phyloP scores from a whole-genome alignment of 1,140 invertebrate species.

The Nasonia giraulti region DNA sequence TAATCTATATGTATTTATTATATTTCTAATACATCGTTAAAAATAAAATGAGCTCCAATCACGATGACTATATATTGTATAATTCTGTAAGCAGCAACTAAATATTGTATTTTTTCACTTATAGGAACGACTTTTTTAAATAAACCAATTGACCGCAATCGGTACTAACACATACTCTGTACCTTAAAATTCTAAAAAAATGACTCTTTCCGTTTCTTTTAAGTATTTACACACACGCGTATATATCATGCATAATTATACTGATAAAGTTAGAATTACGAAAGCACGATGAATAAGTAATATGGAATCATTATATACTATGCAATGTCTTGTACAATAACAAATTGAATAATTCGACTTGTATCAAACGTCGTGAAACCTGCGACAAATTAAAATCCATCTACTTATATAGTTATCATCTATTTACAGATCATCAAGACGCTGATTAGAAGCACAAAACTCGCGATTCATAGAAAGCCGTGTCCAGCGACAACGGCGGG shows the following conservation, averaged over 20 bases:
- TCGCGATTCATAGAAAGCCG: conserved; percentile 78
- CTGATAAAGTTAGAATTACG: not conserved
- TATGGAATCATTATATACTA: not conserved
- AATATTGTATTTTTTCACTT: too few relatives aligned
- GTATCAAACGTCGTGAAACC: not conserved
- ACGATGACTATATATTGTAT: too few relatives aligned
- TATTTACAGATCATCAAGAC: not conserved
- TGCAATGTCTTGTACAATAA: not conserved
- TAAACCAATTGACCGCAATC: too few relatives aligned
- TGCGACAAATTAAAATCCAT: not conserved
- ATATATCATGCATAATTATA: not conserved
- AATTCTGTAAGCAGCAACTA: too few relatives aligned
- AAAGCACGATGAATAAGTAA: not conserved
- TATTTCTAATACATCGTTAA: too few relatives aligned
- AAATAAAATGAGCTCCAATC: too few relatives aligned
- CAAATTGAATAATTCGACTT: not conserved
- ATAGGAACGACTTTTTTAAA: too few relatives aligned
- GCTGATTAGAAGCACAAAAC: too few relatives aligned
- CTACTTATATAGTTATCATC: not conserved
- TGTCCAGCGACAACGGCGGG: conserved; percentile 84
- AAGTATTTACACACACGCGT: not conserved
- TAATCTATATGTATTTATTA: too few relatives aligned
- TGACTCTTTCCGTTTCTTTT: not conserved
- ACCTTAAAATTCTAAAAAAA: not conserved
- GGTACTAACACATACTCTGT: too few relatives aligned